Evolutionary conservation across 2,888 invertebrate genomes (phyloP).

Genomic region (Octodonta nipae): DNA sequence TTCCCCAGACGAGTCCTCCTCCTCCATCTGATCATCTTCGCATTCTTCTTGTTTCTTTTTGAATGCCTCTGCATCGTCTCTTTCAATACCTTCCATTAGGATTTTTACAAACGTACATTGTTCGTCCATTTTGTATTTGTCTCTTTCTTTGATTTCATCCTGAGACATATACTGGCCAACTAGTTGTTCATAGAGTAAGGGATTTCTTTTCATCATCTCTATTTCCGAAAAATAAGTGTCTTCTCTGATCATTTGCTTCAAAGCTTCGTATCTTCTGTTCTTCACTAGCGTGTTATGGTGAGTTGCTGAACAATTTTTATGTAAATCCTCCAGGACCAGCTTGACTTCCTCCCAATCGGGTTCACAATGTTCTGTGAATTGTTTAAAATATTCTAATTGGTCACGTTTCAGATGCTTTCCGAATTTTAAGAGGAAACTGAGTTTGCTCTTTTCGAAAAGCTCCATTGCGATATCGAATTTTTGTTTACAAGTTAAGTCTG

Average conservation of each 20-base stretch:
- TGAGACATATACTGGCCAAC: conserved; percentile 74
- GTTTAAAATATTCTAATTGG: conserved; percentile 59
- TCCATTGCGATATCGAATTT: conserved; percentile 55
- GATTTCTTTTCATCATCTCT: conserved; percentile 88
- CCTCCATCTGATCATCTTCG: conserved; percentile 41
- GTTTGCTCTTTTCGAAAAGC: conserved; percentile 50
- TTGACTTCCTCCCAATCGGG: conserved; percentile 43
- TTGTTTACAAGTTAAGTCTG: conserved; percentile 54
- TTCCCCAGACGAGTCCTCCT: conserved; percentile 24
- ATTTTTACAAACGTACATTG: conserved; percentile 58
- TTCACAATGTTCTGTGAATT: conserved; percentile 22
- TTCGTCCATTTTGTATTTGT: conserved; percentile 39
- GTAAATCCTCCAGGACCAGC: conserved; percentile 50
- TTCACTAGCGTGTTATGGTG: conserved; percentile 44
- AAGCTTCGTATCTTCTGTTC: conserved; percentile 71
- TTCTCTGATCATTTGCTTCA: conserved; percentile 56
- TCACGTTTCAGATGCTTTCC: conserved; percentile 53
- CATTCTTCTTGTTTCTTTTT: conserved; percentile 48
- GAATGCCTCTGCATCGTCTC: conserved; percentile 49
- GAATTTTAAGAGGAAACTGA: conserved; percentile 63
- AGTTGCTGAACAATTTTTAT: conserved; percentile 34
- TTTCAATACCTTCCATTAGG: conserved; percentile 67
- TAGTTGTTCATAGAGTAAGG: conserved; percentile 77
- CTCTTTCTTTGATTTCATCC: conserved; percentile 55
- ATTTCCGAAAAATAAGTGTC: conserved; percentile 76